Evolutionary conservation across 30 jellyfish, hydroid and myxozoan species (phyloP).

Genomic region (Hydra vulgaris): DNA sequence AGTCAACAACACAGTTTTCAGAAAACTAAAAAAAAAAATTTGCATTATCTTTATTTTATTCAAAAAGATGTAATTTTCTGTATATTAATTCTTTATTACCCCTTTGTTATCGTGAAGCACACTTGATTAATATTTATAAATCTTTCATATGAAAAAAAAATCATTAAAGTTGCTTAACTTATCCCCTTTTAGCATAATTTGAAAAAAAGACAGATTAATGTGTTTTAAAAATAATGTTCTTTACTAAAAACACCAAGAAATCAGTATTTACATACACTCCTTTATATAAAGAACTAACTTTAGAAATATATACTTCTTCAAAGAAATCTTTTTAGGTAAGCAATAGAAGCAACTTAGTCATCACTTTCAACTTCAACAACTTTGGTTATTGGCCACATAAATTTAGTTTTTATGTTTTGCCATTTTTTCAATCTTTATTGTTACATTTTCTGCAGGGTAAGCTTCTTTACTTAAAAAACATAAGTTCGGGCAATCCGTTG

Average conservation of each 20-base stretch:
- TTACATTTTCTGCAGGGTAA: neutral
- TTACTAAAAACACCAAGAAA: neutral
- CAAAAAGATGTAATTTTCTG: neutral
- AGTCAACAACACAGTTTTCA: neutral
- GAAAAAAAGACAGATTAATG: neutral
- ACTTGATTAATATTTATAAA: neutral
- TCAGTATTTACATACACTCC: neutral
- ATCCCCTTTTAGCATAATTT: neutral
- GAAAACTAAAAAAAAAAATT: neutral
- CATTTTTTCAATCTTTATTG: neutral
- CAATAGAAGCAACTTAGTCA: neutral
- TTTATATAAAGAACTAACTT: neutral
- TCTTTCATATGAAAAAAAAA: neutral
- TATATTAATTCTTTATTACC: neutral
- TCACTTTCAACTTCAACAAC: neutral
- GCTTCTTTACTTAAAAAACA: too few relatives aligned
- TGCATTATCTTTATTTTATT: neutral
- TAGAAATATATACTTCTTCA: neutral
- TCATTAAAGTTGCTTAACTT: neutral
- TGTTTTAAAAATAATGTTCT: neutral
- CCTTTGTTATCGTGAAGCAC: neutral
- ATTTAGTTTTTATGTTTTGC: neutral
- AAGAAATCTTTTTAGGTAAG: neutral
- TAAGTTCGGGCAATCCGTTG: too few relatives aligned
- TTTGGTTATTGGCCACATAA: neutral